These are phyloP conservation scores for Drosophila limbata DNA, from an alignment of 2,888 invertebrate species.

Conservation along the genomic window DNA sequence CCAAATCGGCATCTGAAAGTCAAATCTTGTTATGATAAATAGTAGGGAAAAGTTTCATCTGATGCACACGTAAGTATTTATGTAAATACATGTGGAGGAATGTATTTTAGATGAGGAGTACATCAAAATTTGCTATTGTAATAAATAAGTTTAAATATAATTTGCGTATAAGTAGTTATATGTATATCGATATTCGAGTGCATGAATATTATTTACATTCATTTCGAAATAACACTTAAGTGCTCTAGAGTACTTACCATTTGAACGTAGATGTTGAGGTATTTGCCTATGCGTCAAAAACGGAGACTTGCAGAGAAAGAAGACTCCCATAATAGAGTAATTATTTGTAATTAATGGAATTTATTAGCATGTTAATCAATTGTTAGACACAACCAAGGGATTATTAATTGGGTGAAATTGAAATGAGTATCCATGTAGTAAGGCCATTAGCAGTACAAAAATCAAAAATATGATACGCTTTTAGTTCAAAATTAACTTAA, in stretches of 20 bases:
- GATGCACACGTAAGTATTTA: constrained; percentile 10
- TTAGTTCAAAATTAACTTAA: neutral
- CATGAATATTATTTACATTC: constrained; percentile 28
- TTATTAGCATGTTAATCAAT: constrained; percentile 16
- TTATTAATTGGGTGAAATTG: neutral
- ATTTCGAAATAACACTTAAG: constrained; percentile 6
- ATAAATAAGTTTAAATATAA: constrained; percentile 8
- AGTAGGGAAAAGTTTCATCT: neutral
- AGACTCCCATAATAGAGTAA: constrained; percentile 65
- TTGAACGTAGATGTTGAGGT: constrained; percentile 18
- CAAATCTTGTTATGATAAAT: constrained; percentile 23
- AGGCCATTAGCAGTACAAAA: neutral
- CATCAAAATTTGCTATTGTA: constrained; percentile 21
- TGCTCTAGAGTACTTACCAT: constrained; percentile 57
- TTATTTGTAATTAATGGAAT: constrained; percentile 34
- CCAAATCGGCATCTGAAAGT: constrained; percentile 87
- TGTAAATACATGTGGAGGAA: constrained; percentile 1
- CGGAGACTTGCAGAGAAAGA: constrained; percentile 67
- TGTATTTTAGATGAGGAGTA: constrained; percentile 14
- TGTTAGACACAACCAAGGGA: constrained; percentile 19
- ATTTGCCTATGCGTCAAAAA: constrained; percentile 51
- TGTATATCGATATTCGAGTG: constrained; percentile 23
- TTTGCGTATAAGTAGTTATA: constrained; percentile 16
- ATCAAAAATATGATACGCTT: neutral
- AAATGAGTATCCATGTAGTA: constrained; percentile 2